A percentile compares a stretch with the other conserved stretches of the same genome.
Evolutionary conservation across 2,888 invertebrate genomes (phyloP).

Genomic region (Netelia melanura): DNA sequence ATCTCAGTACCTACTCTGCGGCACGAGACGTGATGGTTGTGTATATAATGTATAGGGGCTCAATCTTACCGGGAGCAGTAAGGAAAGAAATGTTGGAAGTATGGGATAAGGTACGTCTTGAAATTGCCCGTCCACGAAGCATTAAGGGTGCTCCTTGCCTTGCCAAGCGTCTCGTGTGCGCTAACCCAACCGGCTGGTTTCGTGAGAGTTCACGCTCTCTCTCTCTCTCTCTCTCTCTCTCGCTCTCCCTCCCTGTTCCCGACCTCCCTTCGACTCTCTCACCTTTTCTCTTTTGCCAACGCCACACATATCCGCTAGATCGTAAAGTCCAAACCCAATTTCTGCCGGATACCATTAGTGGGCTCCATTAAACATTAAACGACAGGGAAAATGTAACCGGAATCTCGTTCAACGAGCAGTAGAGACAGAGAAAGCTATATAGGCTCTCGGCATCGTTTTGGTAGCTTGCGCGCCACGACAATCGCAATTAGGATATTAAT

Average conservation of each 20-base stretch:
- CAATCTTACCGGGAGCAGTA: constrained; percentile 53
- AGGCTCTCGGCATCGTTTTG: constrained; percentile 61
- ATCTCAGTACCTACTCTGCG: constrained; percentile 14
- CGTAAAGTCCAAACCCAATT: constrained; percentile 74
- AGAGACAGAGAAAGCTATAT: constrained; percentile 31
- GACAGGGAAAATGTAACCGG: constrained; percentile 73
- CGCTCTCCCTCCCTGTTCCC: constrained; percentile 14
- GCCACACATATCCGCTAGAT: constrained; percentile 70
- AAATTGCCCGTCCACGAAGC: constrained; percentile 63
- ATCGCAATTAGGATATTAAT: constrained; percentile 72
- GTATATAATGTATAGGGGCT: constrained; percentile 27
- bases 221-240: constrained; percentile 39
- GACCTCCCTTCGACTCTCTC: constrained; percentile 14
- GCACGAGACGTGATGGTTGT: constrained; percentile 15
- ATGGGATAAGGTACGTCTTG: constrained; percentile 48
- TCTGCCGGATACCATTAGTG: constrained; percentile 73
- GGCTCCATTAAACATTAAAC: constrained; percentile 74
- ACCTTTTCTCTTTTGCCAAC: constrained; percentile 33
- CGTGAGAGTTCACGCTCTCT: constrained; percentile 51
- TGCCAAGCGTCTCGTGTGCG: constrained; percentile 49
- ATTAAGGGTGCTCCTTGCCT: constrained; percentile 58
- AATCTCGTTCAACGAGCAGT: constrained; percentile 68
- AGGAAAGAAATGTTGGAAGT: constrained; percentile 40
- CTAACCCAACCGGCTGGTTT: constrained; percentile 46
- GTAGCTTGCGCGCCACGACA: constrained; percentile 46